Evolutionary conservation across 2,113 vertebrate species (phyloP).

Genomic region (Ctenodactylus gundi): DNA sequence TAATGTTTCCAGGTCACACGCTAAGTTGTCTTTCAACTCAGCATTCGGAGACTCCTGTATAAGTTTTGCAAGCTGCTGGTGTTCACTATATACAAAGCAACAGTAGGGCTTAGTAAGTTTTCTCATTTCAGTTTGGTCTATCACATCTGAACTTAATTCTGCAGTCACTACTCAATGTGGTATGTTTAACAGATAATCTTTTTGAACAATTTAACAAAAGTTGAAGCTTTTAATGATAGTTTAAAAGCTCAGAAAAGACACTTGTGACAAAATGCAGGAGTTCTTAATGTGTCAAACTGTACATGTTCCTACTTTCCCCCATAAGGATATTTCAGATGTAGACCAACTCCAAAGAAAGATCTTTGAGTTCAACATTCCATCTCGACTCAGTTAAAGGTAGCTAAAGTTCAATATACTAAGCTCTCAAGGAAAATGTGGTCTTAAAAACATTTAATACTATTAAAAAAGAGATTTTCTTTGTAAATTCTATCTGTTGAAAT

Average conservation of each 20-base stretch:
- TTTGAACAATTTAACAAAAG: not conserved
- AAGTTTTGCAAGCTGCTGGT: conserved; percentile 90
- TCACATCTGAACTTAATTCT: not conserved
- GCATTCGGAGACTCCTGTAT: conserved; percentile 84
- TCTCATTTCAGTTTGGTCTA: not conserved
- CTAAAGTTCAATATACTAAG: not conserved
- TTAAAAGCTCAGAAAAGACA: conserved; percentile 8
- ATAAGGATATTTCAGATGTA: not conserved
- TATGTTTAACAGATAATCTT: not conserved
- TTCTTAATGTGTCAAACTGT: not conserved
- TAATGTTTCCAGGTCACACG: conserved; percentile 88
- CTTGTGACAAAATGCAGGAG: not conserved
- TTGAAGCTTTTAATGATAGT: not conserved
- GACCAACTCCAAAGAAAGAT: not conserved
- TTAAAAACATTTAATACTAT: conserved; percentile 3
- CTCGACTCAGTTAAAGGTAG: not conserved
- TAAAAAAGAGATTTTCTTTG: not conserved
- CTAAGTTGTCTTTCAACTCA: conserved; percentile 86
- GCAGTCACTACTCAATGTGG: not conserved
- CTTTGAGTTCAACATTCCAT: conserved; percentile 4
- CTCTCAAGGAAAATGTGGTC: not conserved
- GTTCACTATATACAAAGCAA: conserved; percentile 84
- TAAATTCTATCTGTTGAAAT: not conserved
- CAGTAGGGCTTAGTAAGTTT: not conserved
- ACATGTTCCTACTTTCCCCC: not conserved